Conservation (phyloP, 2,888 invertebrate species). For the Nephrotoma guestfalica region DNA sequence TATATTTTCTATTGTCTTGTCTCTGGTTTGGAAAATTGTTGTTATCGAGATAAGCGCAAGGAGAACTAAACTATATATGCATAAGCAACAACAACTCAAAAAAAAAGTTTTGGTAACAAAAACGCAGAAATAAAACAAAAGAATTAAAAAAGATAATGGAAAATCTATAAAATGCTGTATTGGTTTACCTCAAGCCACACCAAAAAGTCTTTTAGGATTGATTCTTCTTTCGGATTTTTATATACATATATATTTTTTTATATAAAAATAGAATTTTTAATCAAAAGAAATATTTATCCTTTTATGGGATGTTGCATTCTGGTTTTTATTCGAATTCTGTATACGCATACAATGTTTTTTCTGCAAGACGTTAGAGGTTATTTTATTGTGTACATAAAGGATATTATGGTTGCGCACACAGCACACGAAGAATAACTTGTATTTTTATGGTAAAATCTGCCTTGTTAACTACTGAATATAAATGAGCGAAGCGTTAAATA, state of each 20-base stretch:
- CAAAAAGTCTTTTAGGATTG: not conserved
- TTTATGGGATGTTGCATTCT: slow-evolving; percentile 3
- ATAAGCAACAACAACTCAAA: not conserved
- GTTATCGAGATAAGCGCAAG: not conserved
- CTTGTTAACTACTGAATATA: not conserved
- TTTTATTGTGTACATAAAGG: not conserved
- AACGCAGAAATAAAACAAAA: not conserved
- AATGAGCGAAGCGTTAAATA: not conserved
- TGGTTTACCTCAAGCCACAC: not conserved
- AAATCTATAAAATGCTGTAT: not conserved
- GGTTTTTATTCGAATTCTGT: not conserved
- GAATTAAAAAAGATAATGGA: not conserved
- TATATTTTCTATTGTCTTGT: not conserved
- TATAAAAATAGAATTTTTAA: slow-evolving; percentile 2
- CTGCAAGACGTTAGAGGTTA: not conserved
- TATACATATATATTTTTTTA: not conserved
- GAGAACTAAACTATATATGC: not conserved
- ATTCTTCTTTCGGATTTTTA: not conserved
- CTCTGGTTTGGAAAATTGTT: not conserved
- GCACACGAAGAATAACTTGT: not conserved
- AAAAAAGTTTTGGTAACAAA: not conserved
- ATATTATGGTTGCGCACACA: not conserved
- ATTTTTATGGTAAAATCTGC: not conserved
- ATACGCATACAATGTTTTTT: not conserved
- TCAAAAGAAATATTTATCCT: slow-evolving; percentile 2